phyloP scores from a whole-genome alignment of 2,888 invertebrate genomes.

The Macropis europaea region DNA sequence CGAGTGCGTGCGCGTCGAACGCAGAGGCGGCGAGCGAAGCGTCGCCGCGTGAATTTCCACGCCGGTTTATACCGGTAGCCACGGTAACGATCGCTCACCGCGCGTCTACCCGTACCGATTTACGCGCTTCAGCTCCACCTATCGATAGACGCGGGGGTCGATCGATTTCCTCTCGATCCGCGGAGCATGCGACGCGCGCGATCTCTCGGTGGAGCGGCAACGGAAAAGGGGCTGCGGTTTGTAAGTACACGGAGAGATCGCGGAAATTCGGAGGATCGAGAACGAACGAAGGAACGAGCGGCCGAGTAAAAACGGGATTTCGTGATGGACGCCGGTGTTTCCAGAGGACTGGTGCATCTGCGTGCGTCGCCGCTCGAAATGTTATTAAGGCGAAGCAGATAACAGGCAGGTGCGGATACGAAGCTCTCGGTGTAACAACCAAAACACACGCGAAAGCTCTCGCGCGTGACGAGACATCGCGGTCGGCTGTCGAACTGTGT shows the following conservation, averaged over 20 bases:
- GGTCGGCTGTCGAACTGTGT: slow-evolving; percentile 62
- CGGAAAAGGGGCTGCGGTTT: too few relatives aligned
- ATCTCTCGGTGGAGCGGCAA: too few relatives aligned
- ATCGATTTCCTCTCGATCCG: background rate
- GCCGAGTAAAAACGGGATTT: slow-evolving; percentile 42
- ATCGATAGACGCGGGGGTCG: background rate
- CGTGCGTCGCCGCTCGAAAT: slow-evolving; percentile 58
- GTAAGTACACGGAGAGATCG: too few relatives aligned
- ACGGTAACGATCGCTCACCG: slow-evolving; percentile 61
- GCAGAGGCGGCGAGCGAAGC: slow-evolving; percentile 22
- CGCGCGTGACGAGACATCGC: slow-evolving; percentile 64
- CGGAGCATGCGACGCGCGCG: too few relatives aligned
- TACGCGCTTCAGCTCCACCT: background rate
- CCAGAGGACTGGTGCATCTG: slow-evolving; percentile 26
- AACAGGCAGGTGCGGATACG: slow-evolving; percentile 62
- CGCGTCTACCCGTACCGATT: slow-evolving; percentile 18
- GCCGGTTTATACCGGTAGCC: slow-evolving; percentile 59
- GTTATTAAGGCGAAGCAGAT: slow-evolving; percentile 59
- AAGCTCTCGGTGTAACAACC: slow-evolving; percentile 60
- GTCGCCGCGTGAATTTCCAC: slow-evolving; percentile 62
- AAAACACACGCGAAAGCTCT: slow-evolving; percentile 65
- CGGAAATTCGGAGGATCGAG: too few relatives aligned
- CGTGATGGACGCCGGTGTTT: slow-evolving; percentile 39
- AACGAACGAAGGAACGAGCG: too few relatives aligned
- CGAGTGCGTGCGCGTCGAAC: slow-evolving; percentile 1